Evolutionary conservation across 2,797 vertebrate species (phyloP), one percentile per base, ranked within the genome.

Genomic region (Pipistrellus kuhlii): DNA sequence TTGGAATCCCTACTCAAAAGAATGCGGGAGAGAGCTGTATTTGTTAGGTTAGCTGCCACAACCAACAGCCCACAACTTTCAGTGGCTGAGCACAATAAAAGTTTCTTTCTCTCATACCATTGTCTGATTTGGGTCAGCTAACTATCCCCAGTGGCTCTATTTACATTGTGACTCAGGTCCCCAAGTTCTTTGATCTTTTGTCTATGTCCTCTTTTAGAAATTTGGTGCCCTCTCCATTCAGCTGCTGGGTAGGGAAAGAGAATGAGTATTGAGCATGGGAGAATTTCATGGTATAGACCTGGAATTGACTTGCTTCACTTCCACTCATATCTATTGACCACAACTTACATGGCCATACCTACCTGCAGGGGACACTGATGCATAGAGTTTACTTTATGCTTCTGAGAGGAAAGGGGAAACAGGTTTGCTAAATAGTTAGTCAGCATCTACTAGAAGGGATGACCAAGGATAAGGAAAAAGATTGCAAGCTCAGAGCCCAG

Each of bases 131-230:
- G 62, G 3, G 35, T 80, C 71, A 35, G 23, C 38, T 84, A 32
- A 73, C 44, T 46, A 6, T 69, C 23, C 10, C 85, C 35, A 64
- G 44, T 20, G 23, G 12, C 32, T 95, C 20, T 81, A 55, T 68
- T 95, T 35, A 89, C 66, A 55, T 32, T 35, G 7, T 72, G 53
- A 91, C 81, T 93, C 76, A 77, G 46, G 25, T 53, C 66, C 21
- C 48, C 55, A 64, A 53, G 53, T 91, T 88, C 86, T 89, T 81
- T 85, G 11, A 72, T 80, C n/a, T 78, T 94, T 82, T 85, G 41
- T 82, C 27, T 72, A 44, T 94, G 78, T 21, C 11, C 27, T 78
- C 38, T 38, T 76, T 92, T 66, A 76, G 66, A 78, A 83, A 41
- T 80, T 62, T 72, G 62, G 15, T 13, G 3, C 44, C n/a, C 6